A percentile compares a stretch with the other conserved stretches of the same genome.
phyloP scores from a whole-genome alignment of 2,797 vertebrate species.

The Lerista edwardsae region DNA sequence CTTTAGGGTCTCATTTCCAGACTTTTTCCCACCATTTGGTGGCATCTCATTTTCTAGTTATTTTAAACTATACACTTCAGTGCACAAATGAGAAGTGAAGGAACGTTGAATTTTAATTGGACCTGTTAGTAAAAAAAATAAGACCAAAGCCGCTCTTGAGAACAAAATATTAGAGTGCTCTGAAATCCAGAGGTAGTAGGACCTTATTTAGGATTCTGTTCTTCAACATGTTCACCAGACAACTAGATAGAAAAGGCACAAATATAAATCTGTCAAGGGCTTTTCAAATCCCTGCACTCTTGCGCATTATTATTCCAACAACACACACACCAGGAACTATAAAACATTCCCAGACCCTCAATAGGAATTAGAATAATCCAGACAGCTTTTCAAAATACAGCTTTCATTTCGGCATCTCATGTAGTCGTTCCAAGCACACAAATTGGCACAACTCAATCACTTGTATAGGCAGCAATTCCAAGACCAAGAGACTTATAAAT shows the following conservation, averaged over 20 bases:
- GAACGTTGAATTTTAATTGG: not conserved
- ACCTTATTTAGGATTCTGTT: not conserved
- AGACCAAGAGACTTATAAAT: not conserved
- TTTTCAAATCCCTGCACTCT: conserved; percentile 1
- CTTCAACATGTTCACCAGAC: not conserved
- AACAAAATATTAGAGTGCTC: not conserved
- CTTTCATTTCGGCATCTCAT: conserved; percentile 21
- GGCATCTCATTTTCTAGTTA: not conserved
- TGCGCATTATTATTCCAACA: conserved; percentile 23
- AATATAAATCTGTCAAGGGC: conserved; percentile 36
- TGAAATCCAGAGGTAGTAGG: not conserved
- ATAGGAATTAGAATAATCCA: conserved; percentile 35
- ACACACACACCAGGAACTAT: not conserved
- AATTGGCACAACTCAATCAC: conserved; percentile 19
- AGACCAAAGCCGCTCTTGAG: not conserved
- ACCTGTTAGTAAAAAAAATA: not conserved
- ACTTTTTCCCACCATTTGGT: too few species aligned
- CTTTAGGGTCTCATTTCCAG: not conserved
- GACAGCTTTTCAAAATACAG: conserved; percentile 8
- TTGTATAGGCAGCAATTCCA: conserved; percentile 22
- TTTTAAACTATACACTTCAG: not conserved
- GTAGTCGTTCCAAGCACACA: conserved; percentile 23
- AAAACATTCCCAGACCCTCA: conserved; percentile 37
- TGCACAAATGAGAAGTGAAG: not conserved
- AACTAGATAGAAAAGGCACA: conserved; percentile 4